Base-by-base conservation (phyloP, 2,888 invertebrate genomes). In the Clistopyga incitator region DNA sequence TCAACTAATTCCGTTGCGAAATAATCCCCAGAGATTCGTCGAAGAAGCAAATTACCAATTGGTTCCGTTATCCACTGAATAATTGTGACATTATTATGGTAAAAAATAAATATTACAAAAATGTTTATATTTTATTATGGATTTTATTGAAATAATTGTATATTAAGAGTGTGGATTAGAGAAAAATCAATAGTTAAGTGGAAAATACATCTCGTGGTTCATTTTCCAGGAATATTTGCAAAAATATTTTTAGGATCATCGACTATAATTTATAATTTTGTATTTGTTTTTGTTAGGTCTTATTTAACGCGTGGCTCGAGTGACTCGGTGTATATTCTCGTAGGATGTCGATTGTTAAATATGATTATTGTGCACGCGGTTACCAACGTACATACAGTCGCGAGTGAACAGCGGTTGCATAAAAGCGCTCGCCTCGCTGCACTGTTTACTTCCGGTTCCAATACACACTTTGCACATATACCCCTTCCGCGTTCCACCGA, bases 381-480 rank as follows among this genome's bases (percentile, higher is more conserved):
- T 61, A 79, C 29, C 52, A 77, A 77, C 23, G 70, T 42, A 54
- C 29, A 54, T 54, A 54, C 11, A 47, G 34, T 54, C 25, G 54
- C 45, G 64, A 67, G 56, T 34, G 47, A 34, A 34, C 34, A 38
- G 20, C 70, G 56, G 65, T 84, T 79, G 82, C 80, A 79, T 80
- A 84, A 84, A 80, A 68, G 75, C 75, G 56, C 75, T 54, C 70
- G 76, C 76, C 64, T 78, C 78, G 75, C 76, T 76, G 71, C 75
- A 64, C 47, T 65, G 74, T 80, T 82, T 82, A 74, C 82, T 82
- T 84, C 84, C 82, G 82, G 72, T 82, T 82, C 38, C 67, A 72
- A 76, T 70, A 54, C 61, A 68, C 38, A 59, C 20, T 50, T n/a
- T 50, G 20, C n/a, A 34, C 52, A 52, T 59, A 65, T 72, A 56